These are phyloP conservation scores for Enhydra lutris DNA, from an alignment of 2,113 vertebrate species.

Conservation along the genomic window DNA sequence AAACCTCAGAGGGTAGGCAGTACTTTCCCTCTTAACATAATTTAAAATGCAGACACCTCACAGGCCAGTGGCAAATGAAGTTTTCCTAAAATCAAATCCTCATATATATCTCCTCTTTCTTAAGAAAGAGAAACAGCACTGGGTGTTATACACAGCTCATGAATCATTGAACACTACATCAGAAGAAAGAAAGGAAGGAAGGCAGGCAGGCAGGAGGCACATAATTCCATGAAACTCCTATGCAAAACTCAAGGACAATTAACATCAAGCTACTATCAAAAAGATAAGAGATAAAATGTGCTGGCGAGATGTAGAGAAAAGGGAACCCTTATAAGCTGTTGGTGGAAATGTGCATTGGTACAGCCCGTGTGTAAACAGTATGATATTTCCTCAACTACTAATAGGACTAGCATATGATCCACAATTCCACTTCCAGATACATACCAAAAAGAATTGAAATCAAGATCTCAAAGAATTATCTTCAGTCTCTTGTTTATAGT, in stretches of 20 bases:
- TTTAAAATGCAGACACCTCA: background rate
- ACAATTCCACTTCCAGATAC: background rate
- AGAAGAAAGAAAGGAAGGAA: too few relatives aligned
- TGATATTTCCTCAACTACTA: background rate
- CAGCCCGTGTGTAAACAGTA: background rate
- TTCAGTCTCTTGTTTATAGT: background rate
- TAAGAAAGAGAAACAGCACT: background rate
- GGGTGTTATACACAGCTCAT: too few relatives aligned
- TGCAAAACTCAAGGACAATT: background rate
- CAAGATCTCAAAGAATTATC: background rate
- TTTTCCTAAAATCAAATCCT: background rate
- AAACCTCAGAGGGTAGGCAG: background rate
- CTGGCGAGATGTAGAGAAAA: background rate
- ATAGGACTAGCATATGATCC: background rate
- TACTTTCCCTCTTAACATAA: background rate
- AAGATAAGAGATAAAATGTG: background rate
- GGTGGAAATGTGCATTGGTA: background rate
- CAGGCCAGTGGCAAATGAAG: background rate
- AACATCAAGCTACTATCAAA: background rate
- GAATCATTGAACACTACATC: too few relatives aligned
- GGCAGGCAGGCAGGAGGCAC: too few relatives aligned
- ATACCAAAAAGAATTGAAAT: background rate
- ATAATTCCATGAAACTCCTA: background rate
- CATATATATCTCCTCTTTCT: background rate
- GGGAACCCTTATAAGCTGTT: background rate